These are phyloP conservation scores for Alethe castanea DNA, from an alignment of 2,113 vertebrate species.

Conservation along the genomic window DNA sequence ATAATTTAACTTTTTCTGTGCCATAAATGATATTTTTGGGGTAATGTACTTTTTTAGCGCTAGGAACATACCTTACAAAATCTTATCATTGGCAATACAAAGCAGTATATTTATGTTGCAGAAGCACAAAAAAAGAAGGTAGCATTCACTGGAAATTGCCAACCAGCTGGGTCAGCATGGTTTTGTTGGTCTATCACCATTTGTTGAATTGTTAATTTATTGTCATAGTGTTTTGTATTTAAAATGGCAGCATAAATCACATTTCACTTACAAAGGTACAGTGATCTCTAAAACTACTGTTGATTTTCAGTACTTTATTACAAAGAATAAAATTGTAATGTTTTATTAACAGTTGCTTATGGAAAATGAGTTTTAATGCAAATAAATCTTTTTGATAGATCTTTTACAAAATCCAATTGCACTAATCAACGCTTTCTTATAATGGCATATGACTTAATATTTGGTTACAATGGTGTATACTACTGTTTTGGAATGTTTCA, in stretches of 20 bases:
- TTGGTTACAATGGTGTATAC: conserved; percentile 79
- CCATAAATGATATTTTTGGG: conserved; percentile 80
- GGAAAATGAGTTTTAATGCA: conserved; percentile 78
- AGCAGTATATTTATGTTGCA: conserved; percentile 70
- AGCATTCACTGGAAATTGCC: conserved; percentile 63
- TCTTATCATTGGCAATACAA: conserved; percentile 53
- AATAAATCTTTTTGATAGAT: conserved; percentile 84
- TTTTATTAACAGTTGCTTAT: conserved; percentile 82
- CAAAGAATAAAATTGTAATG: conserved; percentile 72
- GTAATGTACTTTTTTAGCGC: conserved; percentile 77
- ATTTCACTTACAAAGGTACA: conserved; percentile 70
- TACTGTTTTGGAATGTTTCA: conserved; percentile 83
- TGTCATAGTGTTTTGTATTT: conserved; percentile 72
- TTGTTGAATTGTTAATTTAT: conserved; percentile 77
- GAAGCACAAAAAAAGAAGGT: conserved; percentile 66
- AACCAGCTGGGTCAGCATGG: conserved; percentile 55
- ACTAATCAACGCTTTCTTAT: conserved; percentile 85
- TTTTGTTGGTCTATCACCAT: conserved; percentile 60
- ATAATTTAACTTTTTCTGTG: conserved; percentile 75
- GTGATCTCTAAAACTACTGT: conserved; percentile 63
- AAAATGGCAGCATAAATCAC: conserved; percentile 58
- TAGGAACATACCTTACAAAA: conserved; percentile 61
- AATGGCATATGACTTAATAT: conserved; percentile 76
- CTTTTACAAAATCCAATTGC: conserved; percentile 83
- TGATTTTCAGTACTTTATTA: conserved; percentile 77